phyloP scores from a whole-genome alignment of 2,113 vertebrate genomes.

The Saguinus imperator region DNA sequence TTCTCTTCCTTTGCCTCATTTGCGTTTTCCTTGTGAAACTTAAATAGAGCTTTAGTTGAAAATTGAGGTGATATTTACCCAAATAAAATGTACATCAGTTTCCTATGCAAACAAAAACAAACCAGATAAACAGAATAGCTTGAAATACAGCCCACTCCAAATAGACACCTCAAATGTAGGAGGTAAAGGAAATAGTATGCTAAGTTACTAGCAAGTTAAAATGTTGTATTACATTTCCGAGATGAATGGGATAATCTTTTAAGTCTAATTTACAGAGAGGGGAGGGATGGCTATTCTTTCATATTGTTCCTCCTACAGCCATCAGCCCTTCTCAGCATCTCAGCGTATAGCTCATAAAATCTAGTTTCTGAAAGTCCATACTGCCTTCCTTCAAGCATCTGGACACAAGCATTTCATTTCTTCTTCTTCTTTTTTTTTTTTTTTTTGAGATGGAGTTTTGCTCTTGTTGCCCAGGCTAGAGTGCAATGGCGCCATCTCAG shows the following conservation, averaged over 20 bases:
- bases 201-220: background rate
- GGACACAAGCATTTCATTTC: background rate
- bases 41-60: conserved; percentile 36
- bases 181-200: background rate
- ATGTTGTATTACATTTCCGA: conserved; percentile 18
- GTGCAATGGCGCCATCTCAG: too few species aligned
- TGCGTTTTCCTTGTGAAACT: conserved; percentile 3
- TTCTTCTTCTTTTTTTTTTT: background rate
- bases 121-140: background rate
- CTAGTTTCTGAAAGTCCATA: background rate
- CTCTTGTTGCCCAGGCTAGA: too few species aligned
- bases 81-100: background rate
- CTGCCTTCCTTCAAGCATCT: background rate
- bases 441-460: too few species aligned
- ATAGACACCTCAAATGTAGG: background rate
- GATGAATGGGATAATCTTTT: background rate
- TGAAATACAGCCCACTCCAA: background rate
- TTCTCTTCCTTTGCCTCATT: background rate
- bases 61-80: conserved; percentile 9
- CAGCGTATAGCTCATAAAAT: background rate
- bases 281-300: background rate
- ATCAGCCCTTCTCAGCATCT: background rate
- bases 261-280: background rate
- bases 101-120: conserved; percentile 24
- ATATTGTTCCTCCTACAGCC: background rate